Evolutionary conservation across 2,113 vertebrate genomes (phyloP).

Genomic region (Osmerus eperlanus): DNA sequence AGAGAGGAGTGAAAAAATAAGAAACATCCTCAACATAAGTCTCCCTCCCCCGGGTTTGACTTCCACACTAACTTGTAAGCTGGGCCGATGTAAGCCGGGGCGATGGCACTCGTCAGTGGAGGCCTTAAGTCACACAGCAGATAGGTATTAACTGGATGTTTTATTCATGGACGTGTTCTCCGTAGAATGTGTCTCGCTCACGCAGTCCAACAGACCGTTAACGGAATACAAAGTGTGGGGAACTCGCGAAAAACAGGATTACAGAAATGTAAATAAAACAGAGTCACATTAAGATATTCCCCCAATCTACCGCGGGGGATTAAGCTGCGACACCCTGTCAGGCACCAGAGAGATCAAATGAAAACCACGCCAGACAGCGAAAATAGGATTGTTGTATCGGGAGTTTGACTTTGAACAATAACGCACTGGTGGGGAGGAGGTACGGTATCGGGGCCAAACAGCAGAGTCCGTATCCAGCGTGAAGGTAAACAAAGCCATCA

Average conservation of each 20-base stretch:
- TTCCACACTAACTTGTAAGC: too few species aligned
- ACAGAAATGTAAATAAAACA: slow-evolving; percentile 6
- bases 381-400: background rate
- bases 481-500: background rate
- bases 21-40: too few species aligned
- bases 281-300: slow-evolving; percentile 3
- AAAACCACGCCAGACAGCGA: background rate
- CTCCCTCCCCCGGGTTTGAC: too few species aligned
- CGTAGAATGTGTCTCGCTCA: too few species aligned
- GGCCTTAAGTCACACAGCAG: too few species aligned
- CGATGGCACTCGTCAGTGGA: too few species aligned
- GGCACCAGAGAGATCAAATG: background rate
- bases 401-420: slow-evolving; percentile 7
- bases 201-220: too few species aligned
- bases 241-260: background rate
- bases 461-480: background rate
- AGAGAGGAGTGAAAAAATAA: too few species aligned
- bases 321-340: slow-evolving; percentile 1
- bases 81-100: too few species aligned
- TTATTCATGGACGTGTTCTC: too few species aligned
- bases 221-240: too few species aligned
- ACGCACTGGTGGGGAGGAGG: background rate
- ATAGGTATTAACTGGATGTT: too few species aligned
- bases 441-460: background rate
- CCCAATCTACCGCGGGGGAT: background rate